These are phyloP conservation scores for Nephrotoma appendiculata DNA, from an alignment of 2,888 invertebrate genomes.

Conservation along the genomic window DNA sequence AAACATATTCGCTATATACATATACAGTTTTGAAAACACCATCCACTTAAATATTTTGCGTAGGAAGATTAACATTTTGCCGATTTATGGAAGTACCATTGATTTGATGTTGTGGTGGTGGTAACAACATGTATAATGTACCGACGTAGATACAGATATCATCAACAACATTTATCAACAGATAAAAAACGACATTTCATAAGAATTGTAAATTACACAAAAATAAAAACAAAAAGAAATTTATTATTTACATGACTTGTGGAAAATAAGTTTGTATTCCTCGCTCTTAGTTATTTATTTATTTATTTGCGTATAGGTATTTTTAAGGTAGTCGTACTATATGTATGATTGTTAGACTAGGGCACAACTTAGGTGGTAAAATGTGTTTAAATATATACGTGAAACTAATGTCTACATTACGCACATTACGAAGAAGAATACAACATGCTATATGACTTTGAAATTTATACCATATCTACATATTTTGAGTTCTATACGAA, in stretches of 20 bases:
- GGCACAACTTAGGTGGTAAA: background rate
- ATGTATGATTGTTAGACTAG: background rate
- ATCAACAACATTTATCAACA: background rate
- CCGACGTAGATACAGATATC: background rate
- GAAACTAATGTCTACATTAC: background rate
- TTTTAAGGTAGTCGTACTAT: background rate
- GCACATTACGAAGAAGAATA: background rate
- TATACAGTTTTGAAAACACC: background rate
- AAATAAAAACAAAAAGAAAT: background rate
- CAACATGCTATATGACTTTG: too few relatives aligned
- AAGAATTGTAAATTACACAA: background rate
- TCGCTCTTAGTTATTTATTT: background rate
- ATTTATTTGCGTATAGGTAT: background rate
- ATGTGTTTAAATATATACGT: background rate
- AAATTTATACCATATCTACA: too few relatives aligned
- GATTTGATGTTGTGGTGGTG: background rate
- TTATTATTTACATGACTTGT: background rate
- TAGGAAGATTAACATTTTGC: background rate
- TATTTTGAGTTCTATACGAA: too few relatives aligned
- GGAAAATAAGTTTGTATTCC: background rate
- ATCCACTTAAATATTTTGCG: background rate
- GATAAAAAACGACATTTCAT: background rate
- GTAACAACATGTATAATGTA: background rate
- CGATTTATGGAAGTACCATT: background rate
- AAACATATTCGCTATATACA: background rate